These are phyloP conservation scores for Eustalomyia histrio DNA, from an alignment of 2,888 invertebrate species.

Conservation along the genomic window DNA sequence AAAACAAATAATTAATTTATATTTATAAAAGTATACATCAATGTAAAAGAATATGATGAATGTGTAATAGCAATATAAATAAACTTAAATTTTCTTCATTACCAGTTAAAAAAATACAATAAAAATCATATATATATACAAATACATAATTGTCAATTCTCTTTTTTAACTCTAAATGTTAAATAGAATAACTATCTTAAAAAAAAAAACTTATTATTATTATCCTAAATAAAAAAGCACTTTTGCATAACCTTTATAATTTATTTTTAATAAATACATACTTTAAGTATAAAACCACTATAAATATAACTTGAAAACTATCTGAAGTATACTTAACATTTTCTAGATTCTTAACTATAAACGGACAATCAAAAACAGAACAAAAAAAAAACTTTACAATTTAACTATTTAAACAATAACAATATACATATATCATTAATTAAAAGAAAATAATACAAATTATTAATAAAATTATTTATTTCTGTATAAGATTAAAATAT, in stretches of 20 bases:
- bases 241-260: neutral
- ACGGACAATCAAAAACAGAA: neutral
- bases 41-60: slow-evolving; percentile 46
- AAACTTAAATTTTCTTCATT: slow-evolving; percentile 2
- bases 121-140: slow-evolving; percentile 15
- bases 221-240: neutral
- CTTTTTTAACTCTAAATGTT: slow-evolving; percentile 57
- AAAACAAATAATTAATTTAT: neutral
- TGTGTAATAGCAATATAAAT: slow-evolving; percentile 56
- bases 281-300: neutral
- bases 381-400: neutral
- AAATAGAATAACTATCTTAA: slow-evolving; percentile 19
- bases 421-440: neutral
- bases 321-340: slow-evolving; percentile 17
- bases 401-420: slow-evolving; percentile 4
- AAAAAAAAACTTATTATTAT: too few species aligned
- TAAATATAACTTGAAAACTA: slow-evolving; percentile 13
- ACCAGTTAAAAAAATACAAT: neutral
- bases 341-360: neutral
- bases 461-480: neutral
- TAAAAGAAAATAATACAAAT: neutral
- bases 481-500: too few species aligned
- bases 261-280: neutral
- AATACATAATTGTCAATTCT: slow-evolving; percentile 53
- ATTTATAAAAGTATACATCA: slow-evolving; percentile 17